Conservation (phyloP, 2,113 vertebrate genomes). For the Dromiciops gliroides region DNA sequence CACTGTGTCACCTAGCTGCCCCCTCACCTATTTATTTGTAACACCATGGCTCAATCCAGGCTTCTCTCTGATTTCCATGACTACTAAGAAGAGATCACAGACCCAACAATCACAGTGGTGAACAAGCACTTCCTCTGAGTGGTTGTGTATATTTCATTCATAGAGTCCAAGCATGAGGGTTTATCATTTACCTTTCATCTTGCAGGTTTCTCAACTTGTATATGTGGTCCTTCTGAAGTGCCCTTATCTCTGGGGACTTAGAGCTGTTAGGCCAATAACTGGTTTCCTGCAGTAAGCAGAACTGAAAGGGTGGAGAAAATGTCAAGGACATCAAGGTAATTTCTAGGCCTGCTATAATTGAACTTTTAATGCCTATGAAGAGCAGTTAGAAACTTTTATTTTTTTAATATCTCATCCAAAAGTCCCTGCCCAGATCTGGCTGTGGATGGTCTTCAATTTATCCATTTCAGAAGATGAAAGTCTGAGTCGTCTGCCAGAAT, state of each 20-base stretch:
- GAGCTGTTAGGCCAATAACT: not conserved
- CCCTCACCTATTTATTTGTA: constrained; percentile 8
- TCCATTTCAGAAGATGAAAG: constrained; percentile 64
- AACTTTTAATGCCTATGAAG: constrained; percentile 59
- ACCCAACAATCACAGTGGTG: not conserved
- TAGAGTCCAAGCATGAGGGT: not conserved
- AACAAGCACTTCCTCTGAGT: constrained; percentile 13
- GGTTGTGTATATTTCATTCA: not conserved
- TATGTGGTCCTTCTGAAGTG: not conserved
- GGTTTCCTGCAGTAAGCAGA: constrained; percentile 1
- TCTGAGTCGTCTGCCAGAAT: not conserved
- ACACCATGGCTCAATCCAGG: not conserved
- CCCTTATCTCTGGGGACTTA: not conserved
- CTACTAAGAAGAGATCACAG: not conserved
- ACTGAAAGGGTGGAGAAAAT: constrained; percentile 13
- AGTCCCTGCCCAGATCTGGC: constrained; percentile 50
- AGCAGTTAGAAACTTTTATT: constrained; percentile 49
- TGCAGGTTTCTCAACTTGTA: not conserved
- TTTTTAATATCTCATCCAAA: not conserved
- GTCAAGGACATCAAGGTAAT: constrained; percentile 37
- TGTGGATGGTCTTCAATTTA: constrained; percentile 55
- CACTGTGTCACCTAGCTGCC: too few relatives aligned
- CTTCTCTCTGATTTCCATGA: constrained; percentile 18
- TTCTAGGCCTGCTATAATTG: constrained; percentile 49
- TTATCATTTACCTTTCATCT: constrained; percentile 35